A percentile compares a stretch with the other conserved stretches of the same genome.
Evolutionary conservation across 2,797 vertebrate species (phyloP).

Genomic region (Serranus cabrilla): DNA sequence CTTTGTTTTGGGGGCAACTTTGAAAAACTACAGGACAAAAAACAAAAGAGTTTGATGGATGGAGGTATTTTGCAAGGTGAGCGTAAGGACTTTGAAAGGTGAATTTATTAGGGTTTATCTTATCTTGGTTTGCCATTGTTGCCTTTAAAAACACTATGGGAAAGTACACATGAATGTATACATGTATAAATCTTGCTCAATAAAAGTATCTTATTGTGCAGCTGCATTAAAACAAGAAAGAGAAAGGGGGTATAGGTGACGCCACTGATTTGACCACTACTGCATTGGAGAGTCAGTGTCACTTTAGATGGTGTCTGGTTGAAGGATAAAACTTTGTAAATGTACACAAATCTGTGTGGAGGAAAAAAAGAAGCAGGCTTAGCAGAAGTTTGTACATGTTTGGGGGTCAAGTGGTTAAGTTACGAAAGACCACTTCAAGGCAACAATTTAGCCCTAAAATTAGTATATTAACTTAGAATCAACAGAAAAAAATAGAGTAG

Average conservation of each 20-base stretch:
- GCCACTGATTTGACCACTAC: too few relatives aligned
- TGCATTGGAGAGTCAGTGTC: too few relatives aligned
- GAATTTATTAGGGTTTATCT: background rate
- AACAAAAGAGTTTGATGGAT: slow-evolving; percentile 25
- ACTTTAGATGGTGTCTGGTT: too few relatives aligned
- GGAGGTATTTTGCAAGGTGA: background rate
- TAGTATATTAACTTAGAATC: too few relatives aligned
- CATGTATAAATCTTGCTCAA: background rate
- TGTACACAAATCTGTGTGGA: too few relatives aligned
- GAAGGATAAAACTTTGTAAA: too few relatives aligned
- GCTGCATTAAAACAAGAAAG: background rate
- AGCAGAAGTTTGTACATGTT: too few relatives aligned
- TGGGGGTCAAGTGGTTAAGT: too few relatives aligned
- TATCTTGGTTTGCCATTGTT: slow-evolving; percentile 5
- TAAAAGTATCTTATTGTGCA: background rate
- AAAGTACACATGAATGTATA: background rate
- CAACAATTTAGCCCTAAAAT: too few relatives aligned
- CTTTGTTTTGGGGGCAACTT: slow-evolving; percentile 14
- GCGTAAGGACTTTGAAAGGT: slow-evolving; percentile 4
- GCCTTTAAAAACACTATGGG: background rate
- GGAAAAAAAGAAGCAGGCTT: too few relatives aligned
- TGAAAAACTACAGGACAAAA: slow-evolving; percentile 19
- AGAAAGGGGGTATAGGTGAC: background rate
- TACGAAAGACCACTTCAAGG: too few relatives aligned
- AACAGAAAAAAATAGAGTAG: too few relatives aligned